Percentiles rank a stretch among this genome's conserved stretches.
phyloP scores from a whole-genome alignment of 2,113 vertebrate species.

The Lonchura striata region DNA sequence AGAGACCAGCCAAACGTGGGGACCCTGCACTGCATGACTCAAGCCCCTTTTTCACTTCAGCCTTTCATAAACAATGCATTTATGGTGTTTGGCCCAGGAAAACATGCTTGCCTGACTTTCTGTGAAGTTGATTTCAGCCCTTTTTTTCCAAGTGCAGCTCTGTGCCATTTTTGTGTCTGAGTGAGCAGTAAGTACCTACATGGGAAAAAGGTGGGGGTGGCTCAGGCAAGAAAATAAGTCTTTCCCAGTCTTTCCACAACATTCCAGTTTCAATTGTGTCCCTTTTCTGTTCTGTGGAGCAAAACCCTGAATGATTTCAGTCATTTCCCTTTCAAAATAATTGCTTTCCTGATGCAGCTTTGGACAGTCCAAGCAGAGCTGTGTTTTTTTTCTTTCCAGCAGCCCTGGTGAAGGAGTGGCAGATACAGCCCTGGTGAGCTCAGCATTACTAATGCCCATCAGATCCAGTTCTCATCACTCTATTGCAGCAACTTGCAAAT shows the following conservation, averaged over 20 bases:
- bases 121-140: not conserved
- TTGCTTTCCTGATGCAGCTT: slow-evolving; percentile 6
- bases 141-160: not conserved
- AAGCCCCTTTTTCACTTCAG: not conserved
- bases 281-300: not conserved
- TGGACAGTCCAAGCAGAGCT: not conserved
- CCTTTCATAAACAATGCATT: not conserved
- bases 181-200: not conserved
- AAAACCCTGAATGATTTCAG: not conserved
- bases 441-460: slow-evolving; percentile 43
- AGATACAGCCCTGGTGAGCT: not conserved
- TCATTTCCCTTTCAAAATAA: slow-evolving; percentile 26
- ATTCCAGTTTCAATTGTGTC: not conserved
- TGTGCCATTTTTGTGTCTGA: not conserved
- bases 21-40: not conserved
- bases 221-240: not conserved
- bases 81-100: not conserved
- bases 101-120: not conserved
- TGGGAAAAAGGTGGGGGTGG: not conserved
- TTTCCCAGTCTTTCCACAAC: not conserved
- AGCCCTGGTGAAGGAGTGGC: not conserved
- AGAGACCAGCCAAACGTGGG: not conserved
- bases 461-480: slow-evolving; percentile 31
- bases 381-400: not conserved
- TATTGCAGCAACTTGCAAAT: not conserved